phyloP scores from a whole-genome alignment of 2,113 vertebrate genomes.

The Merops nubicus region DNA sequence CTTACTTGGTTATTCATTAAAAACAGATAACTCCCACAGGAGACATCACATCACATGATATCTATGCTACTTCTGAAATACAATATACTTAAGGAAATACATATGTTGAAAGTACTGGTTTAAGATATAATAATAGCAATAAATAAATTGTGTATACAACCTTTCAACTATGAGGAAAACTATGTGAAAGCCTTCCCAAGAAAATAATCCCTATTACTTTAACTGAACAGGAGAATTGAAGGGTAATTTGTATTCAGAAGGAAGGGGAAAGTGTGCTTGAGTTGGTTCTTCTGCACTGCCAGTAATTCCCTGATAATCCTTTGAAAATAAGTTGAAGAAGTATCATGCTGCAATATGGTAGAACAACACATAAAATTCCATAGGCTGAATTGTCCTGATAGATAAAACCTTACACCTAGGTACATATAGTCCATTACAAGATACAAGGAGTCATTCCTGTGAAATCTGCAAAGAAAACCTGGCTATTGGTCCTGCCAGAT shows the following conservation, averaged over 20 bases:
- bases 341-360: neutral
- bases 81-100: neutral
- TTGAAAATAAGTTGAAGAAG: neutral
- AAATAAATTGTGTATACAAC: neutral
- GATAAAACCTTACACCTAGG: neutral
- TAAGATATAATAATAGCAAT: neutral
- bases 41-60: neutral
- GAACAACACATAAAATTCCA: neutral
- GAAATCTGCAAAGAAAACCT: neutral
- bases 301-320: neutral
- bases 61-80: neutral
- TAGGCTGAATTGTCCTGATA: neutral
- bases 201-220: neutral
- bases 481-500: neutral
- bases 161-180: neutral
- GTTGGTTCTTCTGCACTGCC: neutral
- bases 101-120: neutral
- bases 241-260: neutral
- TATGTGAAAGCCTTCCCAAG: neutral
- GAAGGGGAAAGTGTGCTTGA: neutral
- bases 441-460: neutral
- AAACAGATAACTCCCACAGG: conserved; percentile 60
- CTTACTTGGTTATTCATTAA: conserved; percentile 73
- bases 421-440: neutral
- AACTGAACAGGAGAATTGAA: neutral